Evolutionary conservation across 1,140 invertebrate genomes (phyloP).

Genomic region (Mamestra configurata): DNA sequence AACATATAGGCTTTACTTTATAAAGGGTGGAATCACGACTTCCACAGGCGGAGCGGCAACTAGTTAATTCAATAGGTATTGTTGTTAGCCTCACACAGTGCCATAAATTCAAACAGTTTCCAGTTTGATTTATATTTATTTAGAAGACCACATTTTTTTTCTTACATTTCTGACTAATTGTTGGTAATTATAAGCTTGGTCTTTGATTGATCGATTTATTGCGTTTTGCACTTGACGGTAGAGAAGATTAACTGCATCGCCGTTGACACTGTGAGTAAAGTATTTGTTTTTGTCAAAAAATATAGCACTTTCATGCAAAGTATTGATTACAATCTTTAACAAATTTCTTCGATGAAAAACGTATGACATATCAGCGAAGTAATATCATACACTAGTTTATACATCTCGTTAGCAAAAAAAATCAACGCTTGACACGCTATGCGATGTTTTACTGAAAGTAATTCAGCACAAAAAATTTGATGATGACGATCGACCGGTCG

Average conservation of each 20-base stretch:
- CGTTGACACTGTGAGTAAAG: background rate
- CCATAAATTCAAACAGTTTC: background rate
- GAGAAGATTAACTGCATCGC: background rate
- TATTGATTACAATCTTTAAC: background rate
- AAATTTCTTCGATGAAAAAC: background rate
- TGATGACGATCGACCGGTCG: background rate
- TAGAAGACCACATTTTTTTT: background rate
- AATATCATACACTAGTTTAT: background rate
- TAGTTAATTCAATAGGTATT: background rate
- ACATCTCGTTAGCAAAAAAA: slow-evolving; percentile 23
- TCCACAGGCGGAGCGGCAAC: too few species aligned
- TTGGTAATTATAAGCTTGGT: background rate
- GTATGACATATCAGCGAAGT: background rate
- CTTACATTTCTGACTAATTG: background rate
- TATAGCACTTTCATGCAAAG: background rate
- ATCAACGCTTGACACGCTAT: slow-evolving; percentile 9
- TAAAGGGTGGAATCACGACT: too few species aligned
- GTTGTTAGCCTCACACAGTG: background rate
- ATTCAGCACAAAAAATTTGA: slow-evolving; percentile 31
- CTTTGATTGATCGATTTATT: background rate
- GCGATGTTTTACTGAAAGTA: slow-evolving; percentile 25
- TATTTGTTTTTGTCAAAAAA: background rate
- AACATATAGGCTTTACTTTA: too few species aligned
- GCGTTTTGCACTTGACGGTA: background rate
- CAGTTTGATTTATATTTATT: background rate